Evolutionary conservation across 2,888 invertebrate species (phyloP), one percentile per base, ranked within the genome.

Genomic region (Herminia tarsipennalis): DNA sequence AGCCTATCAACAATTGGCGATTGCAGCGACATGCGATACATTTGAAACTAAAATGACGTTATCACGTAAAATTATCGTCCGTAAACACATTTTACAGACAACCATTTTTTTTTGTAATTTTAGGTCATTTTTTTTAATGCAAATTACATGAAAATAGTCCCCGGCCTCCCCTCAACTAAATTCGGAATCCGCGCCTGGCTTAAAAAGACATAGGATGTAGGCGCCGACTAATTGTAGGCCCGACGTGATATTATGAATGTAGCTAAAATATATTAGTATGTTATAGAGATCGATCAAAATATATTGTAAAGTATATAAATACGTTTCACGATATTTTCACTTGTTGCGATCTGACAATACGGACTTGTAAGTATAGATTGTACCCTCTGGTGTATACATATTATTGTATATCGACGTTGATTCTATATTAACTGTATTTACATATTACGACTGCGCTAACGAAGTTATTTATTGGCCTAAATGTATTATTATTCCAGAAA

Each of bases 231-330:
- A 59, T 71, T 78, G 77, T 75, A 73, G 66, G 73, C 76, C 81
- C 73, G 73, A 79, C 60, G 85, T 86, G 86, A 86, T 86, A 87
- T 86, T 86, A 85, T 69, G 69, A 75, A 70, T 78, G 77, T 86
- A 83, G 81, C 76, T 69, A 75, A 76, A 78, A 67, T 70, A 70
- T 76, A 68, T 56, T 60, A 64, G 57, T 27, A 47, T 50, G 54
- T 67, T 70, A 70, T 47, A 59, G 50, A 58, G 35, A 65, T 42
- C 54, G 54, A 70, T 60, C 62, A 55, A 71, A 65, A 50, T 66
- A 68, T 69, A 62, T 57, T 62, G 70, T 57, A 57, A 61, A 70
- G 44, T 56, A 67, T 57, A 64, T 49, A 50, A 47, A 53, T 50
- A 47, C 45, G 48, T 55, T 45, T 66, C 63, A 64, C 72, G 62